Percentiles rank a stretch among this genome's conserved stretches.
These are phyloP conservation scores for Tor tambroides DNA, from an alignment of 2,113 vertebrate genomes.

Conservation along the genomic window DNA sequence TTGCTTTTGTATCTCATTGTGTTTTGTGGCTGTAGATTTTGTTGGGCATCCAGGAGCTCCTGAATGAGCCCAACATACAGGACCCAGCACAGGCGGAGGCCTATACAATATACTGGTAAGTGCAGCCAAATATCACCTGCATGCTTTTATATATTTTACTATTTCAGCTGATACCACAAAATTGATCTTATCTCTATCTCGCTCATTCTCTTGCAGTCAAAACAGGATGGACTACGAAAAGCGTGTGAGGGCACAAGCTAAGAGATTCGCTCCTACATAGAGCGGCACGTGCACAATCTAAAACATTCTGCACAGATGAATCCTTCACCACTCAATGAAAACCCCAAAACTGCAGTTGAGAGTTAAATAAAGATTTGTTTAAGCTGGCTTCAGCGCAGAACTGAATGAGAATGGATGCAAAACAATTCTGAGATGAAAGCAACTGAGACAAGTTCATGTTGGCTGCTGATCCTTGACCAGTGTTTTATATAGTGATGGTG, in stretches of 20 bases:
- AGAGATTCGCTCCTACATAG: constrained; percentile 80
- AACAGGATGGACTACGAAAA: constrained; percentile 83
- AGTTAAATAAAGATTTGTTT: constrained; percentile 1
- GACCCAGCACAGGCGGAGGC: constrained; percentile 81
- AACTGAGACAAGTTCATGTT: neutral
- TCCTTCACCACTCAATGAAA: neutral
- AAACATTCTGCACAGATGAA: neutral
- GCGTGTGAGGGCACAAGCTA: constrained; percentile 79
- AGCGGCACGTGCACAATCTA: constrained; percentile 21
- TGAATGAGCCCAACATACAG: constrained; percentile 81
- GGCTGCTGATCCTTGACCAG: neutral
- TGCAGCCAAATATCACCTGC: neutral
- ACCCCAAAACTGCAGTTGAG: neutral
- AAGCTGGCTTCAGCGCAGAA: constrained; percentile 4
- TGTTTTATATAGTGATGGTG: neutral
- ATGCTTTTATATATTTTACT: neutral
- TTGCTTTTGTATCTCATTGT: neutral
- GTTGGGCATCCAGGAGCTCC: constrained; percentile 79
- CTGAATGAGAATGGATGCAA: neutral
- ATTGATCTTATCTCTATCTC: neutral
- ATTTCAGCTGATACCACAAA: too few relatives aligned
- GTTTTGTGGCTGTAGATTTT: constrained; percentile 72
- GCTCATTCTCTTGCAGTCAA: constrained; percentile 70
- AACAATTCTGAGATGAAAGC: neutral
- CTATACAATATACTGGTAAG: constrained; percentile 80